These are phyloP conservation scores for Pelobates fuscus DNA, from an alignment of 2,113 vertebrate species.

Conservation along the genomic window DNA sequence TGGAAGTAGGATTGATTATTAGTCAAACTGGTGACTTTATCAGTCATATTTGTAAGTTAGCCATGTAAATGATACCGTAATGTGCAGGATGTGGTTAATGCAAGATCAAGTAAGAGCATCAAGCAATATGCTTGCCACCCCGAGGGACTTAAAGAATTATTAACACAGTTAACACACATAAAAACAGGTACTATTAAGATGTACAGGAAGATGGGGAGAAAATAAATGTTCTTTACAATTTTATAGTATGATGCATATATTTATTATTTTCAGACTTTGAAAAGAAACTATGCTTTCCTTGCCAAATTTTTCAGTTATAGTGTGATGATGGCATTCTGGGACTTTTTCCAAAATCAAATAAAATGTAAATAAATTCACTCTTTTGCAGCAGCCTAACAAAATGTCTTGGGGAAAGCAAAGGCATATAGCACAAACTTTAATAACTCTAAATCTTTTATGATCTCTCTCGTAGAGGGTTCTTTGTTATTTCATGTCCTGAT, in stretches of 20 bases:
- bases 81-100: too few species aligned
- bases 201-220: neutral
- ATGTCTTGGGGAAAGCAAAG: conserved; percentile 25
- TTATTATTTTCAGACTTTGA: conserved; percentile 10
- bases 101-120: too few species aligned
- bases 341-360: conserved; percentile 45
- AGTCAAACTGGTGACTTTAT: too few species aligned
- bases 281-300: conserved; percentile 16
- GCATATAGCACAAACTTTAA: conserved; percentile 19
- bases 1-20: too few species aligned
- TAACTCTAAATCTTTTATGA: conserved; percentile 36
- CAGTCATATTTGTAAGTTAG: too few species aligned
- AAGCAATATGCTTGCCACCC: too few species aligned
- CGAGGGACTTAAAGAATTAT: too few species aligned
- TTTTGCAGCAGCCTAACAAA: conserved; percentile 24
- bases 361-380: conserved; percentile 38
- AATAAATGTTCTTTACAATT: neutral
- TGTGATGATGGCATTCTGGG: conserved; percentile 34
- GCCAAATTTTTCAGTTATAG: conserved; percentile 38
- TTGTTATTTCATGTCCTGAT: conserved; percentile 15
- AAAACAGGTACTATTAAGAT: too few species aligned
- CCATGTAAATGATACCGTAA: too few species aligned
- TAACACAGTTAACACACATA: too few species aligned
- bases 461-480: conserved; percentile 1
- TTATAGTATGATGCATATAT: neutral